Base-by-base conservation (phyloP, 1,140 invertebrate genomes). In the Frieseomelitta varia region DNA sequence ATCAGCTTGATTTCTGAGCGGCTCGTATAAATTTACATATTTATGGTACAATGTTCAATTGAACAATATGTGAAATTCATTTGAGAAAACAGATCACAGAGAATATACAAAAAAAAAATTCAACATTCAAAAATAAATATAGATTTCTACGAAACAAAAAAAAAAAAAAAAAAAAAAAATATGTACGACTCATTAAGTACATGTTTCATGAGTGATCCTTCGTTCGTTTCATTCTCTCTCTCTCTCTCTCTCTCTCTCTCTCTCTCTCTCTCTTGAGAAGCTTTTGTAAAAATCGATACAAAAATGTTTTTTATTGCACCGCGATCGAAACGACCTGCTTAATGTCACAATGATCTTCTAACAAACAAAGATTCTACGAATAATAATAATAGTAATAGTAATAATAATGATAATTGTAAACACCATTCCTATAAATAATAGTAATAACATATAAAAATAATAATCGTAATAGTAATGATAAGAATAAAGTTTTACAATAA, bases 391-490 rank as follows among this genome's bases (percentile, higher is more conserved):
- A 83, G 76, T 84, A 86, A 85, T 65, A 89, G 56, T 84, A 80
- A 86, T 84, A 83, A 85, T 65, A 84, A 61, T 61, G 63, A 77
- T 81, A 39, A 73, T 81, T 68, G 53, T 81, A 69, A 88, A 88
- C 61, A 81, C 67, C 75, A 53, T 87, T 75, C 47, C 81, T 76
- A 75, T n/a, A 79, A 86, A 79, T 84, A 88, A 85, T 67, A 90
- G 63, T 84, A 81, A 86, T 84, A 83, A 88, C 65, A 84, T 82
- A 87, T 81, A 89, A 85, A 79, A 89, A 27, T 89, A 86, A 90
- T 84, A 88, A 89, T 81, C 87, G 84, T 84, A 86, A 90, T 84
- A 88, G 87, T 79, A 87, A 85, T 84, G 78, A 79, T 84, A 88
- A 85, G 87, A 84, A 88, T 89, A 86, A 67, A 75, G 30, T 85